Conservation (phyloP, 2,113 vertebrate genomes). For the Stictonetta naevosa region DNA sequence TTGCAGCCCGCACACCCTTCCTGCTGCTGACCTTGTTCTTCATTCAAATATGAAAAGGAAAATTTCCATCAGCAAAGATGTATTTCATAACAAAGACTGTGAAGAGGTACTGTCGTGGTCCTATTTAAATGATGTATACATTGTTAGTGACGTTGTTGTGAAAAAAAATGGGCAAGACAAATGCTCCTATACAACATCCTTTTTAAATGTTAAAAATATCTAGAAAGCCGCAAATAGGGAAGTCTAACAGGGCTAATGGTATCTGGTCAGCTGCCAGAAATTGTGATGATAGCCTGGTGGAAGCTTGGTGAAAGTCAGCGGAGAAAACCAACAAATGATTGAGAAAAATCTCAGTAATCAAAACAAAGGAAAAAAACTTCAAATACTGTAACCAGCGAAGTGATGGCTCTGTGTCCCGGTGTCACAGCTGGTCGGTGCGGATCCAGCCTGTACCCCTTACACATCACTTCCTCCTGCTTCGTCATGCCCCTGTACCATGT, state of each 20-base stretch:
- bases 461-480: neutral
- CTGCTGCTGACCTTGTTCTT: neutral
- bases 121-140: neutral
- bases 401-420: neutral
- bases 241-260: neutral
- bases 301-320: neutral
- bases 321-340: neutral
- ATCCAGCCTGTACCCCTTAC: neutral
- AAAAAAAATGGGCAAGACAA: neutral
- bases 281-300: neutral
- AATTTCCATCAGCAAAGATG: neutral
- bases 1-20: neutral
- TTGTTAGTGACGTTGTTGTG: neutral
- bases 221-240: neutral
- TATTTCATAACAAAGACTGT: neutral
- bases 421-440: neutral
- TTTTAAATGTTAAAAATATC: neutral
- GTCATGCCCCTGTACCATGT: rapidly evolving
- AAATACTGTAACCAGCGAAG: neutral
- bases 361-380: neutral
- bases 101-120: neutral
- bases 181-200: neutral
- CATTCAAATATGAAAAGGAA: neutral
- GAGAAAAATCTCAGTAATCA: neutral
- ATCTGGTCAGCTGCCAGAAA: neutral